Base-by-base conservation (phyloP, 2,113 vertebrate species). In the Pteropus alecto region DNA sequence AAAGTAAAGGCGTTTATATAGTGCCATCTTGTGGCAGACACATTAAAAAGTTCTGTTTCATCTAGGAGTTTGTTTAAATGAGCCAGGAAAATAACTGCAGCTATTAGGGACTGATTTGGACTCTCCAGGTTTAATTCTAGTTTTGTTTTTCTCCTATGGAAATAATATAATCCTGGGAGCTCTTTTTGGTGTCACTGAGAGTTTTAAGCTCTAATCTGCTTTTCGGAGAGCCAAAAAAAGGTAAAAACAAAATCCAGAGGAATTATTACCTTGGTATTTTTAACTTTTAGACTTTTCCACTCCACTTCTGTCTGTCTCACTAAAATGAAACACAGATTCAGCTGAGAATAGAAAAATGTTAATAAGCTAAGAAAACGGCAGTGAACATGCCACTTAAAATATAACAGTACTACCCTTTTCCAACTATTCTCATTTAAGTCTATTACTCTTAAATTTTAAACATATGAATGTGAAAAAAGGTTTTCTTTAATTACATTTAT, bases 21-120 rank as follows among this genome's bases (percentile, higher is more conserved):
- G 95, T 97, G 98, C 48, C 99, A 98, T 97, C 99, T 98, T 97
- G 98, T 98, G 99, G 96, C 63, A 3, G 15, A 54, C 48, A 6
- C 0, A 0, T 8, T 22, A 14, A 4, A 7, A 86, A 61, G 58
- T 51, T 54, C 48, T n/a, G 22, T 48, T 43, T 87, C 63, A 18
- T 33, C 14, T 33, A 46, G 48, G 56, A 51, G 6, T 46, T 54
- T 38, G 28, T 43, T 79, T 51, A 33, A 84, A 70, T 22, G 24
- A 90, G 19, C 21, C 28, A 10, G 28, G 22, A 51, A 74, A 70
- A 46, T 5, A 63, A 63, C 18, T 51, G 30, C 24, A 26, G 6
- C 13, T 24, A 0, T 65, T 68, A 46, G 22, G 2, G 15, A 56
- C 58, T 46, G 48, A 12, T 61, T 87, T 74, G 58, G 41, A 81